These are phyloP conservation scores for Gephyroberyx darwinii DNA, from an alignment of 2,797 vertebrate genomes.

Conservation along the genomic window DNA sequence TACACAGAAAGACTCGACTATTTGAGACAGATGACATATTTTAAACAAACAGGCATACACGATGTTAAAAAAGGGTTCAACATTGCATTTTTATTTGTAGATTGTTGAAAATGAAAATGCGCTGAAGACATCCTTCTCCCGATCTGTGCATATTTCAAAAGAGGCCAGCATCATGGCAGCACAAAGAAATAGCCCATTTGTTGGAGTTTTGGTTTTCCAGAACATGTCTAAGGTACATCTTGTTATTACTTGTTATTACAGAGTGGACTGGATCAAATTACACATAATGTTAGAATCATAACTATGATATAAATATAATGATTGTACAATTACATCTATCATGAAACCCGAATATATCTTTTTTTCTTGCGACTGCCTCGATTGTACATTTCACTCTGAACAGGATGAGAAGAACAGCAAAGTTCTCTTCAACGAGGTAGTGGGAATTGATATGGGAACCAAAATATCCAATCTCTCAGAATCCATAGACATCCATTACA, in stretches of 20 bases:
- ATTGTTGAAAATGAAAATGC: fast-evolving
- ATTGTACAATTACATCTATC: background rate
- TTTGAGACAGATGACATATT: background rate
- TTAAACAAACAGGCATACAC: background rate
- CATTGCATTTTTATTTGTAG: constrained; percentile 7
- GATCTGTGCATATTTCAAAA: constrained; percentile 24
- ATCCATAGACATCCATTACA: constrained; percentile 47
- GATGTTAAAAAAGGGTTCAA: background rate
- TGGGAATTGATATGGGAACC: constrained; percentile 62
- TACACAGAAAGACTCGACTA: background rate
- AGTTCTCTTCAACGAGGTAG: constrained; percentile 31
- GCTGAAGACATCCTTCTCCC: fast-evolving
- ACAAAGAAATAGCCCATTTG: constrained; percentile 13
- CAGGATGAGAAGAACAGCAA: constrained; percentile 22
- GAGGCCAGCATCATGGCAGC: constrained; percentile 35
- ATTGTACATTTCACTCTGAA: background rate
- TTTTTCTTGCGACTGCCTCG: background rate
- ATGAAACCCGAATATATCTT: background rate
- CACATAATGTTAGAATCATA: background rate
- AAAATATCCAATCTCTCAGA: constrained; percentile 51
- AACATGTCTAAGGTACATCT: constrained; percentile 26
- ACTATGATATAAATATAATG: background rate
- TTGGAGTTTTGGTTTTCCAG: constrained; percentile 47
- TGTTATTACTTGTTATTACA: background rate
- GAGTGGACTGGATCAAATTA: background rate